Base-by-base conservation (phyloP, 2,797 vertebrate species). In the Pogonophryne albipinna region DNA sequence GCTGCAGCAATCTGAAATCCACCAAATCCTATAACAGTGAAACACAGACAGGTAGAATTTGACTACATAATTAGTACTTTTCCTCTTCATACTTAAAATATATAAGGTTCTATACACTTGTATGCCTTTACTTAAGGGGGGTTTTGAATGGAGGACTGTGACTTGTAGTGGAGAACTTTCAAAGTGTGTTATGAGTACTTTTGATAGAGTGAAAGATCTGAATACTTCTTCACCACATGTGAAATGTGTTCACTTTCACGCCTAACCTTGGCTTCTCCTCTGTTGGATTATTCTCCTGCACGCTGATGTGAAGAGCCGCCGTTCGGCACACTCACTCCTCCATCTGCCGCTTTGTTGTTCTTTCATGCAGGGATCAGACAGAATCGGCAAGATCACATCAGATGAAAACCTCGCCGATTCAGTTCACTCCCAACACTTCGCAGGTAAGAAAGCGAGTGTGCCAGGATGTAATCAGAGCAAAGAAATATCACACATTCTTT, bases 341-440 rank as follows among this genome's bases (percentile, higher is more conserved):
- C 63, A 7, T 57, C 62, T 71, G 55, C 38, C 14, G 1, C 51
- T 70, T 13, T 58, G n/a, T 77, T 42, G 10, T 64, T 66, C 47
- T 87, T 51, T 81, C 76, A 49, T 38, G 57, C 90, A 96, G 91
- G 95, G 89, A 83, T 92, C 94, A 0, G 95, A 96, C 2, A 87
- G 95, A 69, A 92, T 91, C 47, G 91, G 94, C 67, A 96, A 92
- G 76, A 95, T 96, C 14, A 95, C 96, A 0, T 95, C 96, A 0
- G 97, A 98, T 31, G 97, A 97, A 82, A 96, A 94, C 76, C 87
- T 98, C n/a, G 88, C 95, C 0, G 97, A 97, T 59, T 90, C 95
- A 0, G 95, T 97, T 77, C 94, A 95, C 60, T 91, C 95, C 12
- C 93, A 98, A 20, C 97, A 95, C 86, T 99, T 99, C 67, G 95